phyloP scores from a whole-genome alignment of 2,797 vertebrate genomes.

The Rhyacichthys aspro region DNA sequence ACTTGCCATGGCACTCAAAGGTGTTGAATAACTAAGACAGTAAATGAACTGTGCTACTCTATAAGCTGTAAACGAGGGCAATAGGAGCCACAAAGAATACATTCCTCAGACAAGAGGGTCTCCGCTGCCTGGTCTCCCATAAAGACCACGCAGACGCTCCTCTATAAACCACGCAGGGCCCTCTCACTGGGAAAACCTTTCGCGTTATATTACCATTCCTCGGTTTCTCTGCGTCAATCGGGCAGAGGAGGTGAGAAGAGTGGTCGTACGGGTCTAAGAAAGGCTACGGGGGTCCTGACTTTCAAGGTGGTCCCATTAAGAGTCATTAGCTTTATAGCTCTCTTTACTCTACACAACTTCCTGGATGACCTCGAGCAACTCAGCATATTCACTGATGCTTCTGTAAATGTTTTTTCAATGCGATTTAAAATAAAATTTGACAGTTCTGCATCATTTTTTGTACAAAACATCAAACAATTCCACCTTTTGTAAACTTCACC shows the following conservation, averaged over 20 bases:
- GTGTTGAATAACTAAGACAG: conserved; percentile 21
- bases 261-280: conserved; percentile 16
- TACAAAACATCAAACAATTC: no score
- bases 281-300: conserved; percentile 22
- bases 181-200: conserved; percentile 12
- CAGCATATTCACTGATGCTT: conserved; percentile 31
- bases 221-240: conserved; percentile 10
- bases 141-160: conserved; percentile 22
- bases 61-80: conserved; percentile 30
- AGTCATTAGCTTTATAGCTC: conserved; percentile 66
- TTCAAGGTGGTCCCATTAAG: conserved; percentile 71
- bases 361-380: conserved; percentile 46
- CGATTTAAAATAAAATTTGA: background rate
- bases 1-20: background rate
- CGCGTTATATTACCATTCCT: conserved; percentile 21
- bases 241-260: conserved; percentile 5
- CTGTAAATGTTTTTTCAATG: background rate
- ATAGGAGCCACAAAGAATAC: conserved; percentile 24
- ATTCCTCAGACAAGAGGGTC: conserved; percentile 36
- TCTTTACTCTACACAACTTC: conserved; percentile 54
- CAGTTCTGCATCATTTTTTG: background rate
- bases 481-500: no score
- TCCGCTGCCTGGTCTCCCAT: conserved; percentile 17
- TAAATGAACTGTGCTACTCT: conserved; percentile 30
- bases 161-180: conserved; percentile 22